phyloP scores from a whole-genome alignment of 1,140 invertebrate genomes.

The Elymnias hypermnestra region DNA sequence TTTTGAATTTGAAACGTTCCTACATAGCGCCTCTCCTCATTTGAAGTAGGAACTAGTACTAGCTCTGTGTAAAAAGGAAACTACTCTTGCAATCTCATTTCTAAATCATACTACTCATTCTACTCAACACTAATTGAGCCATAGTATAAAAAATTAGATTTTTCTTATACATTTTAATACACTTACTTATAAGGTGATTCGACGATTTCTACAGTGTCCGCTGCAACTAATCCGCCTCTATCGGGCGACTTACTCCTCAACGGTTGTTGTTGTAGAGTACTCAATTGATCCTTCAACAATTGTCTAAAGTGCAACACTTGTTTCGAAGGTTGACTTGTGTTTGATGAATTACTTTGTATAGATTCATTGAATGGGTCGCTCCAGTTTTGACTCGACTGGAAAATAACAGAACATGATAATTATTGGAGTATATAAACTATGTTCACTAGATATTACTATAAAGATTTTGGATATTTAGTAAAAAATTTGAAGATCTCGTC shows the following conservation, averaged over 20 bases:
- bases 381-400: conserved; percentile 35
- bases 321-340: conserved; percentile 42
- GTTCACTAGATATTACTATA: not conserved
- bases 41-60: too few relatives aligned
- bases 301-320: conserved; percentile 58
- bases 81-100: too few relatives aligned
- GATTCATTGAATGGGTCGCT: conserved; percentile 51
- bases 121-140: too few relatives aligned
- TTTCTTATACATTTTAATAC: not conserved
- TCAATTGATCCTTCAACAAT: conserved; percentile 55
- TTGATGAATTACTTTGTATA: conserved; percentile 40
- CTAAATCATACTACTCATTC: too few relatives aligned
- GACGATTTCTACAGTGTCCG: conserved; percentile 51
- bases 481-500: too few relatives aligned
- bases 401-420: not conserved
- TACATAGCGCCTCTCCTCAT: too few relatives aligned
- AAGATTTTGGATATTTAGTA: too few relatives aligned
- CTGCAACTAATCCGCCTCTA: conserved; percentile 34
- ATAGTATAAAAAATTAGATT: not conserved
- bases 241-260: conserved; percentile 27
- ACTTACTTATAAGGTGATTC: conserved; percentile 63
- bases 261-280: conserved; percentile 25
- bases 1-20: too few relatives aligned
- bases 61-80: too few relatives aligned
- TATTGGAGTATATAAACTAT: not conserved